Percentiles rank a stretch among this genome's conserved stretches.
Evolutionary conservation across 2,113 vertebrate species (phyloP).

Genomic region (Smithornis capensis): DNA sequence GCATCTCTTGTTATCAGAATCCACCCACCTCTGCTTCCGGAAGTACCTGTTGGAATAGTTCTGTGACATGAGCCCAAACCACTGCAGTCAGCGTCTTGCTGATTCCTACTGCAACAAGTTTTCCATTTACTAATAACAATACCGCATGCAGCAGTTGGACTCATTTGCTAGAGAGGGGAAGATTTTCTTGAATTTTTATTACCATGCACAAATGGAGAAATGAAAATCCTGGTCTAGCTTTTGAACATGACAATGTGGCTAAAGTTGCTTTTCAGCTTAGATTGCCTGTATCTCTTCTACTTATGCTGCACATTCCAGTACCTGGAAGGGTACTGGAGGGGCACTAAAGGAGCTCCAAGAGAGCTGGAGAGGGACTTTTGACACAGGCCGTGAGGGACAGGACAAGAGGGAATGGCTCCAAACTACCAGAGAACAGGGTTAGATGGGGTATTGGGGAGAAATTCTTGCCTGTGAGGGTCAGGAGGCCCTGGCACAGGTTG

Average conservation of each 20-base stretch:
- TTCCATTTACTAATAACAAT: background rate
- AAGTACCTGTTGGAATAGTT: background rate
- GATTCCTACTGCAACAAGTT: background rate
- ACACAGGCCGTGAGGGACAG: background rate
- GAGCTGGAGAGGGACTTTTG: background rate
- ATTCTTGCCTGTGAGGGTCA: background rate
- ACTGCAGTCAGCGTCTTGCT: background rate
- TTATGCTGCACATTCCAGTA: background rate
- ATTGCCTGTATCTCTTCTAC: background rate
- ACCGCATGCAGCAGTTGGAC: background rate
- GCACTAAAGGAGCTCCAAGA: background rate
- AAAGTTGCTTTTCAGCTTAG: background rate
- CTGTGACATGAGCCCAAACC: background rate
- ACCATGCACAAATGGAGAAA: background rate
- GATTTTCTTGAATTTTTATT: constrained; percentile 3
- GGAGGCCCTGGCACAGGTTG: background rate
- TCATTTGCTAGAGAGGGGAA: background rate
- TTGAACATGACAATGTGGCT: background rate
- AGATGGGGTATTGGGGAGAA: background rate
- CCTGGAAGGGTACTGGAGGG: no score
- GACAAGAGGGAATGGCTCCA: background rate
- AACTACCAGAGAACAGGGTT: background rate
- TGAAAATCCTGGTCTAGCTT: background rate
- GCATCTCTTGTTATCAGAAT: background rate
- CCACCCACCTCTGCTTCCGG: background rate